These are phyloP conservation scores for Sussaba pulchella DNA, from an alignment of 2,888 invertebrate genomes.

Conservation along the genomic window DNA sequence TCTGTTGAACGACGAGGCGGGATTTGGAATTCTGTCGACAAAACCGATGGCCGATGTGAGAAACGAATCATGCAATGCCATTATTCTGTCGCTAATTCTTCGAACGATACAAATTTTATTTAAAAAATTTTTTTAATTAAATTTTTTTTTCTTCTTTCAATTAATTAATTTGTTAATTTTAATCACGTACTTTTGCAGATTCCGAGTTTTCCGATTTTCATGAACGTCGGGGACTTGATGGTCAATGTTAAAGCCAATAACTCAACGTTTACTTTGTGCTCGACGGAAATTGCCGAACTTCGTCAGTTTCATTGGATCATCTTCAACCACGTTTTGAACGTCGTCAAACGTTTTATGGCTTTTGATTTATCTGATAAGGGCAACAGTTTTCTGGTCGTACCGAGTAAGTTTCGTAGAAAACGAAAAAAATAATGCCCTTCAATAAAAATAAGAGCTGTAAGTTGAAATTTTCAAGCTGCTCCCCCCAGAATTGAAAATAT, in stretches of 20 bases:
- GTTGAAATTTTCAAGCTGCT: too few species aligned
- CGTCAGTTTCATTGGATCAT: constrained; percentile 90
- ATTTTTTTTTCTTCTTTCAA: constrained; percentile 42
- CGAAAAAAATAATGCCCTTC: background rate
- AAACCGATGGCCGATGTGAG: constrained; percentile 87
- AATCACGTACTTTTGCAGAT: too few species aligned
- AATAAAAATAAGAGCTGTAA: too few species aligned
- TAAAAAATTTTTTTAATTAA: constrained; percentile 11
- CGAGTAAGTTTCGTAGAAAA: constrained; percentile 74
- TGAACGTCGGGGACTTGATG: constrained; percentile 87
- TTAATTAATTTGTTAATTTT: constrained; percentile 7
- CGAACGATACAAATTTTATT: too few species aligned
- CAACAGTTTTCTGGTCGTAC: constrained; percentile 84
- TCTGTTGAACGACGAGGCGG: constrained; percentile 85
- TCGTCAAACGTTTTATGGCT: constrained; percentile 88
- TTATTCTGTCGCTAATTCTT: background rate
- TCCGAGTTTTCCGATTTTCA: constrained; percentile 90
- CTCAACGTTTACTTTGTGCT: constrained; percentile 83
- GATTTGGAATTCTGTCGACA: constrained; percentile 88
- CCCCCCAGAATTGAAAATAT: too few species aligned
- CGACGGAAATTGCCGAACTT: constrained; percentile 85
- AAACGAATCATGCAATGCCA: background rate
- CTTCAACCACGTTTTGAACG: constrained; percentile 89
- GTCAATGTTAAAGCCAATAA: constrained; percentile 86
- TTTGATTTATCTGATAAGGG: constrained; percentile 86